phyloP scores from a whole-genome alignment of 2,797 vertebrate genomes.

The Podarcis lilfordi region DNA sequence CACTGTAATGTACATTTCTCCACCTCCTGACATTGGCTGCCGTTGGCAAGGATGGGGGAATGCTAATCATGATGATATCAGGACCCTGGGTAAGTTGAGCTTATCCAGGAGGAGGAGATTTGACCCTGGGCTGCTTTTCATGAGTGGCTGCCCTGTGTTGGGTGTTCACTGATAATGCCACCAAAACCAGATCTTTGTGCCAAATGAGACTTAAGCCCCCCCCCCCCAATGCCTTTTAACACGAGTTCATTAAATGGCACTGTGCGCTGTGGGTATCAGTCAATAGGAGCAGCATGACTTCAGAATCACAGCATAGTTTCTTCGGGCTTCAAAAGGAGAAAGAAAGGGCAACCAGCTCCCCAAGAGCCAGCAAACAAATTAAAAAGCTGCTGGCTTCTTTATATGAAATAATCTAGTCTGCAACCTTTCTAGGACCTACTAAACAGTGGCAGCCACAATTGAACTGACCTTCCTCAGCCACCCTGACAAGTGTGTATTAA shows the following conservation, averaged over 20 bases:
- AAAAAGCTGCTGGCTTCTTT: conserved; percentile 29
- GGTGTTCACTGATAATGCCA: neutral
- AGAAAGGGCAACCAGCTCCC: neutral
- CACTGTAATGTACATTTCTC: neutral
- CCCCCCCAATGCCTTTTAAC: neutral
- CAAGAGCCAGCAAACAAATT: neutral
- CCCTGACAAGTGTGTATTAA: conserved; percentile 50
- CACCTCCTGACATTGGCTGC: neutral
- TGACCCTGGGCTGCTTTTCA: neutral
- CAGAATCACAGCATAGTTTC: neutral
- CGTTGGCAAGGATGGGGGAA: neutral
- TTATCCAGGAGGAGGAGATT: neutral
- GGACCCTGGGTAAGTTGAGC: neutral
- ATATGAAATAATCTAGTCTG: conserved; percentile 41
- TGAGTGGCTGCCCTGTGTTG: neutral
- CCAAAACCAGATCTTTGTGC: neutral
- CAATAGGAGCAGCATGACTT: conserved; percentile 1
- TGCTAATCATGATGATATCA: neutral
- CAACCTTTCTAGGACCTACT: conserved; percentile 28
- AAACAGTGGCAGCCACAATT: conserved; percentile 44
- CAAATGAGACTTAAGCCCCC: neutral
- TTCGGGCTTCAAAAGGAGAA: neutral
- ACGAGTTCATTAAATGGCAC: neutral
- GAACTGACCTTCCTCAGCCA: conserved; percentile 65
- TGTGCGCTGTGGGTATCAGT: neutral